Base-by-base conservation (phyloP, 2,113 vertebrate genomes). In the Nyctereutes procyonoides region DNA sequence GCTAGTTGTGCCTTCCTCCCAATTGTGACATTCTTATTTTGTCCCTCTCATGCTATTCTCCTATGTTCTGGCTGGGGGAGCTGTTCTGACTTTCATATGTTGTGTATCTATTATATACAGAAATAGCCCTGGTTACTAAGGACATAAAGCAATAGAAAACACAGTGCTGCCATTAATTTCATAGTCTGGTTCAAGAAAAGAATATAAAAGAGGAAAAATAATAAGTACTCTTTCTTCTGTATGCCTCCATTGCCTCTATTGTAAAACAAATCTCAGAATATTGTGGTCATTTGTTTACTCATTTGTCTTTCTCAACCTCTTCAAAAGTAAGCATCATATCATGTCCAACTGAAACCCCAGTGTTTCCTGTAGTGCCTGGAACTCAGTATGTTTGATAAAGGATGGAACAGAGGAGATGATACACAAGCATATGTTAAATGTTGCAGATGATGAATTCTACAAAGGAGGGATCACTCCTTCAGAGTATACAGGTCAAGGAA, bases 161-260 rank as follows among this genome's bases (percentile, higher is more conserved):
- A 8, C 15, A 85, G 2, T 2, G 73, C n/a, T 83, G 38, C 38
- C 38, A 38, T 38, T 38, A 38, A 38, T 38, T 60, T 88, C 87
- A 93, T 69, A 90, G 71, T 67, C 58, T 56, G 51, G 20, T 90
- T 94, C 51, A 95, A 94, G 55, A 88, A 93, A 53, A 95, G 11
- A 87, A 56, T 51, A 92, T 84, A 48, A 79, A 79, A 76, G 15
- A 90, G 30, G 69, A 86, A 93, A 85, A 48, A 65, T 30, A 28
- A 3, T 30, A 91, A 67, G 20, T 60, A 69, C 3, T 51, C 32
- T 38, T 95, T 88, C 63, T 8, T 32, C 19, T 82, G 32, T 63
- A 53, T 55, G 6, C 30, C 38, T 60, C 55, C 15, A 13, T 5
- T 82, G 26, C 24, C 35, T 86, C 69, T 81, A n/a, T 53, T 91